phyloP scores from a whole-genome alignment of 2,888 invertebrate species.

The Drosophila demipolita region DNA sequence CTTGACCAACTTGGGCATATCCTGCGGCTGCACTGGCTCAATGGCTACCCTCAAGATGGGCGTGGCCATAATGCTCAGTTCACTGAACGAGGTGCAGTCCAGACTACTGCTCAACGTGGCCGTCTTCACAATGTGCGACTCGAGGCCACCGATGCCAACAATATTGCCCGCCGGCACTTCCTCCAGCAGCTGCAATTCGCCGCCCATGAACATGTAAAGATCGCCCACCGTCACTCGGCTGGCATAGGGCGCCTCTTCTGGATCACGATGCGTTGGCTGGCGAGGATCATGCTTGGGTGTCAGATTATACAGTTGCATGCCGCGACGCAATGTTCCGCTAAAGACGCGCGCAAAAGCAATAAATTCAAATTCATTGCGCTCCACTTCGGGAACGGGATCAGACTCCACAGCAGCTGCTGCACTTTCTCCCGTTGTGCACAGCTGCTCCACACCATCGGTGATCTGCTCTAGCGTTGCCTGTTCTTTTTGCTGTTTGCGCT shows the following conservation, averaged over 20 bases:
- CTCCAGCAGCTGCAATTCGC: constrained; percentile 92
- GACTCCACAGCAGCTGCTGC: neutral
- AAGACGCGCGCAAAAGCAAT: constrained; percentile 97
- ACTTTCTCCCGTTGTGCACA: constrained; percentile 34
- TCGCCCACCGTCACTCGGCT: constrained; percentile 87
- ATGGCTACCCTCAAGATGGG: constrained; percentile 98
- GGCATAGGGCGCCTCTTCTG: constrained; percentile 82
- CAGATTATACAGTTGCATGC: constrained; percentile 92
- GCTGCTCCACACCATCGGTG: constrained; percentile 69
- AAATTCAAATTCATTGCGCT: constrained; percentile 87
- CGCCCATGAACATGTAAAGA: constrained; percentile 96
- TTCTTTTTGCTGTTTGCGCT: constrained; percentile 83
- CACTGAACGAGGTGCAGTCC: constrained; percentile 94
- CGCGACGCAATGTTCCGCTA: constrained; percentile 92
- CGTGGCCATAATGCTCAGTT: constrained; percentile 90
- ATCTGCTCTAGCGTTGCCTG: constrained; percentile 65
- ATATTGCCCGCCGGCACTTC: constrained; percentile 96
- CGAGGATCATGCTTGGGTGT: constrained; percentile 95
- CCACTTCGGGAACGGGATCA: constrained; percentile 41
- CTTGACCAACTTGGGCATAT: constrained; percentile 90
- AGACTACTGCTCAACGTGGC: constrained; percentile 94
- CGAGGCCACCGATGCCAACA: constrained; percentile 94
- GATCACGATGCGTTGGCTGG: constrained; percentile 58
- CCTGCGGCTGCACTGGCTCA: constrained; percentile 92
- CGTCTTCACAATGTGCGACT: constrained; percentile 93